These are phyloP conservation scores for Petroica traversi DNA, from an alignment of 2,113 vertebrate genomes.

Conservation along the genomic window DNA sequence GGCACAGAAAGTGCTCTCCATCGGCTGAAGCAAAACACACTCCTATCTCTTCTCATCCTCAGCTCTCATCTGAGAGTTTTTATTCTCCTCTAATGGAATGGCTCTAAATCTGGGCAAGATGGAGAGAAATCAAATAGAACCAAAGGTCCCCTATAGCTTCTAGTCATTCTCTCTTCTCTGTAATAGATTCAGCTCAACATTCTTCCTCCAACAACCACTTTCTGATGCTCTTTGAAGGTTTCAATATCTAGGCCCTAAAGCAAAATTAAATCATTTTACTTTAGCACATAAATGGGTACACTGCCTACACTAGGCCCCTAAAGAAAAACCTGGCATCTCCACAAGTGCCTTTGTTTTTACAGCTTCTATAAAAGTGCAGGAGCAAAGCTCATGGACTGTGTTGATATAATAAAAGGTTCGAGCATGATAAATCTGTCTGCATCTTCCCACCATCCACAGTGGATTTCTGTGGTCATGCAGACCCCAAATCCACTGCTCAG, in stretches of 20 bases:
- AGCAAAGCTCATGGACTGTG: not conserved
- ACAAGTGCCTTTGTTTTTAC: not conserved
- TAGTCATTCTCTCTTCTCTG: not conserved
- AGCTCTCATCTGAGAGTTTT: not conserved
- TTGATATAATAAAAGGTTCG: fast-evolving
- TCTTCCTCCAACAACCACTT: not conserved
- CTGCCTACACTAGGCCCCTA: not conserved
- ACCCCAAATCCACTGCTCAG: not conserved
- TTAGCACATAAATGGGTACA: not conserved
- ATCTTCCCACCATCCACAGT: not conserved
- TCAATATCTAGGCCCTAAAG: not conserved
- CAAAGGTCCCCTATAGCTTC: not conserved
- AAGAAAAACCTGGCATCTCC: not conserved
- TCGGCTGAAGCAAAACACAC: not conserved
- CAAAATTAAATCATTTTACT: not conserved
- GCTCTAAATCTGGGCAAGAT: not conserved
- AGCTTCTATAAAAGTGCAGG: not conserved
- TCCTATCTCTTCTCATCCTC: not conserved
- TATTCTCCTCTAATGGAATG: not conserved
- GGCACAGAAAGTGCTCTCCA: not conserved
- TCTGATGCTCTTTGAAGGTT: not conserved
- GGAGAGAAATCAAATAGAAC: not conserved
- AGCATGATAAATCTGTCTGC: not conserved
- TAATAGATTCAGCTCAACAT: not conserved
- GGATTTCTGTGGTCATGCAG: not conserved